These are phyloP conservation scores for Argopecten irradians DNA, from an alignment of 1,140 invertebrate genomes.

Conservation along the genomic window DNA sequence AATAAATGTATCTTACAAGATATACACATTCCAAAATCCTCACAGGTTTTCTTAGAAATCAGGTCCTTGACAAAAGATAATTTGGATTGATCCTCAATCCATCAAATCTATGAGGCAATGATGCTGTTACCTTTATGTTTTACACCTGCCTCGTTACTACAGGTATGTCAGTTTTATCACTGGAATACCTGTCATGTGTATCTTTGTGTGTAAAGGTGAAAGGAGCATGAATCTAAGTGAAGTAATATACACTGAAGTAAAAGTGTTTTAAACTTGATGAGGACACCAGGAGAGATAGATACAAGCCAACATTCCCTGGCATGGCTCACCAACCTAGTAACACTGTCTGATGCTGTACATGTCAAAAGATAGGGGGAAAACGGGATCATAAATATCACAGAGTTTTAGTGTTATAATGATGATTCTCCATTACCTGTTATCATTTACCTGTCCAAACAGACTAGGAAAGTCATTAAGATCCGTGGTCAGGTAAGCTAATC, in stretches of 20 bases:
- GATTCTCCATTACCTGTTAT: slow-evolving; percentile 8
- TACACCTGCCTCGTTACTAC: background rate
- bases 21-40: background rate
- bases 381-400: background rate
- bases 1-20: background rate
- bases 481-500: background rate
- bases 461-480: background rate
- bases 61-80: background rate
- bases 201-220: slow-evolving; percentile 10
- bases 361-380: background rate
- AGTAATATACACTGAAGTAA: background rate
- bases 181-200: background rate
- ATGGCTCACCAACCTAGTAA: background rate
- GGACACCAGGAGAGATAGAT: background rate
- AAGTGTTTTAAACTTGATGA: background rate
- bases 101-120: background rate
- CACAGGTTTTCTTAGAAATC: background rate
- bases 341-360: background rate
- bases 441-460: background rate
- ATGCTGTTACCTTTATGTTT: background rate
- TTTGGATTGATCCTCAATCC: background rate
- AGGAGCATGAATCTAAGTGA: background rate
- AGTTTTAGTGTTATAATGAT: background rate
- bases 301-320: background rate
- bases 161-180: background rate